Percentiles rank a stretch among this genome's conserved stretches.
Conservation (phyloP, 2,797 vertebrate species). For the Hephaestus fuliginosus region DNA sequence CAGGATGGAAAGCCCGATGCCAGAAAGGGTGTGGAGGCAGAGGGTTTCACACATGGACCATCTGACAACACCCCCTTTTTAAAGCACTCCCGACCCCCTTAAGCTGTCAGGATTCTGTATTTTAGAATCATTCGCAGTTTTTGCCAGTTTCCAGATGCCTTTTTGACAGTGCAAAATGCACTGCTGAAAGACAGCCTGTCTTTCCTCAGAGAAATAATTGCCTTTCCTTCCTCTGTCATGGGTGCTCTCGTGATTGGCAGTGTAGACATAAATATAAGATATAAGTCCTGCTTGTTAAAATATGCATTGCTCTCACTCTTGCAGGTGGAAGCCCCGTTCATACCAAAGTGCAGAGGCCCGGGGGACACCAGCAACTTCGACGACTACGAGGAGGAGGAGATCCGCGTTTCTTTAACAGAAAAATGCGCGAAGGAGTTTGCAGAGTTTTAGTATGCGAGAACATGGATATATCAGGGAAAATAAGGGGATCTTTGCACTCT, state of each 20-base stretch:
- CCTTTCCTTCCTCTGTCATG: neutral
- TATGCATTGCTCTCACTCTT: constrained; percentile 13
- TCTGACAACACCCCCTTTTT: constrained; percentile 17
- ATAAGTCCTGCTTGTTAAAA: constrained; percentile 11
- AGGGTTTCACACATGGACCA: constrained; percentile 6
- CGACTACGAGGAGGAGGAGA: constrained; percentile 99
- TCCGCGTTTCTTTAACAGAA: constrained; percentile 97
- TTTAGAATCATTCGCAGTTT: neutral
- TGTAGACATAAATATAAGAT: constrained; percentile 18
- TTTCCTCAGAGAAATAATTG: constrained; percentile 11
- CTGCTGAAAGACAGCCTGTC: neutral
- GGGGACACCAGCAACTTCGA: constrained; percentile 99
- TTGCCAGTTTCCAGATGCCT: neutral
- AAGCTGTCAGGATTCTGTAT: constrained; percentile 11
- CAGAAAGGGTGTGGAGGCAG: neutral
- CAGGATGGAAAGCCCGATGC: constrained; percentile 16
- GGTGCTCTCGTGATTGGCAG: constrained; percentile 3
- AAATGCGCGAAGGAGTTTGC: constrained; percentile 98
- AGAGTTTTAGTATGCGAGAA: constrained; percentile 93
- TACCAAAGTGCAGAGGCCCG: constrained; percentile 99
- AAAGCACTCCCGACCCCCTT: neutral
- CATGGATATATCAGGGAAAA: constrained; percentile 91
- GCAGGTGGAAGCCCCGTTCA: constrained; percentile 99
- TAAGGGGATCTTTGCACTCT: constrained; percentile 96
- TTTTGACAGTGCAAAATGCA: neutral